Evolutionary conservation across 2,797 vertebrate genomes (phyloP).

Genomic region (Calcarius lapponicus): DNA sequence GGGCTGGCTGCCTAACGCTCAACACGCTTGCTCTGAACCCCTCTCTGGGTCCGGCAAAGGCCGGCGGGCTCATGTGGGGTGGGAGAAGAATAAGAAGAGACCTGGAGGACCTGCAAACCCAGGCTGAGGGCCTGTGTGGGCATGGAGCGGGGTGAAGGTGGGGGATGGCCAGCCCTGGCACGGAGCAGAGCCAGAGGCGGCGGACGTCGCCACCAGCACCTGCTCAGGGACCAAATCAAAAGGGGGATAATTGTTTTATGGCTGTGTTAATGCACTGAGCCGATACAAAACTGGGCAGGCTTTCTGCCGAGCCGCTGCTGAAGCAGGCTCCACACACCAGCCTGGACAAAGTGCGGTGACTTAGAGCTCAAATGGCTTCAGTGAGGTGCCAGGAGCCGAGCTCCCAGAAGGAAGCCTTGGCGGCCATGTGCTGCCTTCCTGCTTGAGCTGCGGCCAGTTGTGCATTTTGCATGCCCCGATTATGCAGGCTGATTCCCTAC

Average conservation of each 20-base stretch:
- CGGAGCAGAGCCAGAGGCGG: not conserved
- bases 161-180: not conserved
- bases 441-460: slow-evolving; percentile 48
- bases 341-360: slow-evolving; percentile 17
- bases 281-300: slow-evolving; percentile 49
- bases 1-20: slow-evolving; percentile 24
- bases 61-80: not conserved
- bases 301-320: slow-evolving; percentile 15
- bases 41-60: not conserved
- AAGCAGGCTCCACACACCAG: not conserved
- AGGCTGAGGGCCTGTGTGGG: not conserved
- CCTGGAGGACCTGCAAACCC: not conserved
- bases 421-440: not conserved
- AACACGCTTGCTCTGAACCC: not conserved
- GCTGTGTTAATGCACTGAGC: slow-evolving; percentile 50
- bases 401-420: slow-evolving; percentile 59
- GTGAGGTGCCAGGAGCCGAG: slow-evolving; percentile 40
- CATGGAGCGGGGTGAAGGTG: not conserved
- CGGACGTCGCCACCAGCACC: not conserved
- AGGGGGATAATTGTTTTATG: slow-evolving; percentile 58
- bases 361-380: slow-evolving; percentile 59
- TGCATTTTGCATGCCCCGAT: slow-evolving; percentile 33
- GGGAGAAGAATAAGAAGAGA: not conserved
- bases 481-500: slow-evolving; percentile 4
- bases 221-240: slow-evolving; percentile 48